Base-by-base conservation (phyloP, 2,113 vertebrate species). In the Cryptomyrus ogoouensis region DNA sequence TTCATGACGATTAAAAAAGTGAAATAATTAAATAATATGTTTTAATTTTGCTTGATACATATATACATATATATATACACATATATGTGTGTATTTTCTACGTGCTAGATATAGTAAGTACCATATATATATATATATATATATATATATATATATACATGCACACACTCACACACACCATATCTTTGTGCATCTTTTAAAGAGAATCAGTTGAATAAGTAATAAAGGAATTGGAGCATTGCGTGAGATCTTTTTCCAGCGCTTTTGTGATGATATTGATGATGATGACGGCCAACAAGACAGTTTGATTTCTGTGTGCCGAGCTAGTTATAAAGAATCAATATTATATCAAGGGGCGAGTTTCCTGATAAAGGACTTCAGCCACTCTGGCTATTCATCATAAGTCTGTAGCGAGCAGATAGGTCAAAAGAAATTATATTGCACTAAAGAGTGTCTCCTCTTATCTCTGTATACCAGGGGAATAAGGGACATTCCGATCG, bases 231-330 rank as follows among this genome's bases (percentile, higher is more conserved):
- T 95, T 94, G 94, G 94, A 92, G 90, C 95, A 94, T 94, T 91
- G 93, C 87, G 77, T 91, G 94, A 96, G 97, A 97, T 98, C 97
- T 97, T 97, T 98, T 97, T 97, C 96, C 96, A 89, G 93, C 94
- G 97, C 96, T 96, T 98, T 98, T 98, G 97, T 98, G 97, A 98
- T 97, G 97, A 98, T 99, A 98, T 98, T 99, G 97, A 98, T 98
- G 97, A 98, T 98, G 97, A 98, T 98, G 98, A 87, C 95, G 96
- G 96, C 96, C 96, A 96, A 97, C 96, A 96, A 94, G 95, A 96
- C 95, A 95, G 96, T 97, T 97, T 97, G 97, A 97, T 97, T 98
- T 96, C 96, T 97, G 96, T 96, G 96, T 96, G 96, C 95, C 95
- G 95, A 96, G 96, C 95, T 97, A 95, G 96, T 97, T 95, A 97